phyloP scores from a whole-genome alignment of 1,140 invertebrate genomes.

The Homarus americanus region DNA sequence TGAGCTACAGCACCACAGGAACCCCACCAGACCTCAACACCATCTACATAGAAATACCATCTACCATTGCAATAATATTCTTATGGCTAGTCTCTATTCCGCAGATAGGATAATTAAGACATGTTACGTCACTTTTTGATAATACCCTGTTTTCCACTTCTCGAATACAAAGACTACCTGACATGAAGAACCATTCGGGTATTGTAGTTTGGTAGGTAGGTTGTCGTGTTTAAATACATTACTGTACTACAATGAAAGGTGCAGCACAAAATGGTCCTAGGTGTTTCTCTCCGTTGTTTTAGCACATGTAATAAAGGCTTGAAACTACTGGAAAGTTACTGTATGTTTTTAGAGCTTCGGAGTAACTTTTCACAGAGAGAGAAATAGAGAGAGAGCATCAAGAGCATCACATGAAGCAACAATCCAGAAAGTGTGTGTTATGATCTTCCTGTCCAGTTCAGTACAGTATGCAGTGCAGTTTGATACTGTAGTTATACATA shows the following conservation, averaged over 20 bases:
- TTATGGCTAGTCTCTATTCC: neutral
- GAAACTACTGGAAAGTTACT: too few relatives aligned
- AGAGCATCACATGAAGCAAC: neutral
- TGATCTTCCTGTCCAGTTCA: neutral
- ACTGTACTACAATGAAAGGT: neutral
- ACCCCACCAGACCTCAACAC: neutral
- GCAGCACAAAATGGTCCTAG: neutral
- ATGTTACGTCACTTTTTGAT: neutral
- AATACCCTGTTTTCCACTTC: neutral
- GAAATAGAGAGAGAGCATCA: too few relatives aligned
- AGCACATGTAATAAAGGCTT: neutral
- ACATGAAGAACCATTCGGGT: neutral
- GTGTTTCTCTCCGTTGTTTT: neutral
- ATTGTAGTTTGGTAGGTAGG: neutral
- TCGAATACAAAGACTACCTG: neutral
- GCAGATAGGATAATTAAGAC: neutral
- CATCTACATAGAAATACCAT: neutral
- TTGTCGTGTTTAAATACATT: neutral
- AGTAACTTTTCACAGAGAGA: neutral
- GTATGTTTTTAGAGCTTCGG: too few relatives aligned
- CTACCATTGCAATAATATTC: neutral
- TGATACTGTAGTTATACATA: neutral
- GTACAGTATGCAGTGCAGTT: neutral
- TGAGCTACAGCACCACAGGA: conserved; percentile 37
- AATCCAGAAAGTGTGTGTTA: neutral